Evolutionary conservation across 2,797 vertebrate genomes (phyloP), one percentile per base, ranked within the genome.

Genomic region (Leuciscus waleckii): DNA sequence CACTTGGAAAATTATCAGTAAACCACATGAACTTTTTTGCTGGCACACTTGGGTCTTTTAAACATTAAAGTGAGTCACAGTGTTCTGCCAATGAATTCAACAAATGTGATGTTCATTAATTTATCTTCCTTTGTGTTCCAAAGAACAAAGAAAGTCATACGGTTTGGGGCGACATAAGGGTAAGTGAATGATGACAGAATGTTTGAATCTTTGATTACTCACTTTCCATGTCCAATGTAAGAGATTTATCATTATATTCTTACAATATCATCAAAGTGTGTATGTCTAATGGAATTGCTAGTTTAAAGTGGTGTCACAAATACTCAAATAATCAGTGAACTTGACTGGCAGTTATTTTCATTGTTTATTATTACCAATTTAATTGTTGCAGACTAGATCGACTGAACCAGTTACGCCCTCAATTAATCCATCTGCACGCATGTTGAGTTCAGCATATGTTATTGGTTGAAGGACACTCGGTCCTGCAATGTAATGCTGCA

Each of bases 401-500:
- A n/a, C 39, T 80, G 74, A 51, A 78, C 43, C 19, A 37, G 41
- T 75, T 49, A 51, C 32, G 26, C 21, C n/a, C 37, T 58, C 37
- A 77, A 32, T 80, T 68, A 43, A 58, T 58, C 32, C 7, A 61
- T 41, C 75, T 37, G 21, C 54, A 37, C 2, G 29, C 19, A 80
- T 71, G 39, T 79, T 80, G 46, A 61, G 29, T 46, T 85, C 16
- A 26, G 68, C 81, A 61, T 81, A 26, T 54, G 26, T 32, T 63
- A 32, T 71, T 81, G 54, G 65, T 82, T 54, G 35, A 79, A 79
- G 67, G 81, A 86, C 77, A 41, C 39, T 67, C 19, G 13, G n/a
- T 32, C 37, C 37, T 78, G 61, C 23, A 21, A 9, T 46, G 19
- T 41, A 65, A 58, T 46, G n/a, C 71, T 80, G 58, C 21, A 46